Base-by-base conservation (phyloP, 2,113 vertebrate species). In the Hiodon tergisus region DNA sequence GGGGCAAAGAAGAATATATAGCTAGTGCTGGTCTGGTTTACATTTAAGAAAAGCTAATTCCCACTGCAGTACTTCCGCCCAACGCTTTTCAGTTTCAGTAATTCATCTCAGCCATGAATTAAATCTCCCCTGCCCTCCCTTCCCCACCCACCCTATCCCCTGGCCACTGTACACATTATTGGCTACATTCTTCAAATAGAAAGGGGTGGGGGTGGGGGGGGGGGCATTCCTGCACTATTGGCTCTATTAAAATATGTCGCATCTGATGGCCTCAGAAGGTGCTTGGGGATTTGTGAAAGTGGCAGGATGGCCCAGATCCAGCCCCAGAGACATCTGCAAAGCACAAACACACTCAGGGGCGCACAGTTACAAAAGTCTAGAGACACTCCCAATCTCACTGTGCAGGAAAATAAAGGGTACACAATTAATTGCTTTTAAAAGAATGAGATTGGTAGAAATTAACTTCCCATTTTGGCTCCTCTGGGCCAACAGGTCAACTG, bases 261-360 rank as follows among this genome's bases (percentile, higher is more conserved):
- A 10, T 16, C 1, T 53, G 53, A 16, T 7, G 46, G 73, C 73
- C 63, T 75, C 73, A 75, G 68, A 75, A 59, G 65, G 73, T 75
- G 73, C 65, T 67, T 75, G 17, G 13, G 48, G 46, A 31, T 31
- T 58, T 71, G 57, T 48, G 52, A 51, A 72, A 59, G 58, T 13
- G 11, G 47, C n/a, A 5, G 47, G 4, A 62, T 14, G 47, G 13
- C 31, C 54, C 11, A 47, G 13, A 71, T 11, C 48, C 46, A 60
- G 31, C 2, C 47, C 71, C 7, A 13, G 46, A 6, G 6, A 6
- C 1, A 50, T 7, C 31, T 16, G 9, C 63, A 5, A 31, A 10
- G 46, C 47, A 67, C 46, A 74, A 31, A 63, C 14, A 58, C 62
- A 50, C 17, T 9, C 9, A 14, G 72, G 61, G 10, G 54, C 8